Evolutionary conservation across 2,797 vertebrate genomes (phyloP).

Genomic region (Xenops minutus): DNA sequence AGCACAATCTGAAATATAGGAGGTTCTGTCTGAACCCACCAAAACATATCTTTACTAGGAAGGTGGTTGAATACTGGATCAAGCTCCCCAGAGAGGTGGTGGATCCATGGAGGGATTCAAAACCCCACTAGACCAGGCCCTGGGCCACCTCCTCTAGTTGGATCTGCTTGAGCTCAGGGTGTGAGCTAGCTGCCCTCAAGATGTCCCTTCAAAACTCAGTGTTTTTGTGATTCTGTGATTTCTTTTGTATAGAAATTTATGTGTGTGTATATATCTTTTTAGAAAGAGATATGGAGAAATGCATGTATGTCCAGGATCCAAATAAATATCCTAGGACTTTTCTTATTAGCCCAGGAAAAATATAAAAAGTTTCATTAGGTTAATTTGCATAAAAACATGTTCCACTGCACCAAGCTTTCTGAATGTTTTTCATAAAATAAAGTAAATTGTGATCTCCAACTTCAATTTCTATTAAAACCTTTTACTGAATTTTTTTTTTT

Average conservation of each 20-base stretch:
- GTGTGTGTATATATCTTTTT: neutral
- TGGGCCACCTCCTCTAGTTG: neutral
- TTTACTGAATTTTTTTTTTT: neutral
- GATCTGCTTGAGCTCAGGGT: fast-evolving
- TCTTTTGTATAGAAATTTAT: neutral
- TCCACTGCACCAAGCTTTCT: neutral
- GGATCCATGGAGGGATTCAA: neutral
- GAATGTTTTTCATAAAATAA: neutral
- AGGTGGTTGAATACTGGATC: neutral
- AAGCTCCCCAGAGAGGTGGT: neutral
- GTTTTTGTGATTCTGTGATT: neutral
- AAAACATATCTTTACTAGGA: neutral
- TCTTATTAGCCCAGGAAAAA: neutral
- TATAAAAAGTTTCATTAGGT: neutral
- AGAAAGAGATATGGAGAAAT: neutral
- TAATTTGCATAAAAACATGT: neutral
- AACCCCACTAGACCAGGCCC: fast-evolving
- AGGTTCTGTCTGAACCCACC: neutral
- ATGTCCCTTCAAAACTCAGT: neutral
- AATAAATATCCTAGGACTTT: neutral
- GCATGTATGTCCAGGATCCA: neutral
- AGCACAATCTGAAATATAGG: neutral
- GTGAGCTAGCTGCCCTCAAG: neutral
- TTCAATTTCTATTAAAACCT: neutral
- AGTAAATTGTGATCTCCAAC: neutral